Percentiles rank a stretch among this genome's conserved stretches.
phyloP scores from a whole-genome alignment of 2,888 invertebrate species.

The Caenorhabditis doughertyi region DNA sequence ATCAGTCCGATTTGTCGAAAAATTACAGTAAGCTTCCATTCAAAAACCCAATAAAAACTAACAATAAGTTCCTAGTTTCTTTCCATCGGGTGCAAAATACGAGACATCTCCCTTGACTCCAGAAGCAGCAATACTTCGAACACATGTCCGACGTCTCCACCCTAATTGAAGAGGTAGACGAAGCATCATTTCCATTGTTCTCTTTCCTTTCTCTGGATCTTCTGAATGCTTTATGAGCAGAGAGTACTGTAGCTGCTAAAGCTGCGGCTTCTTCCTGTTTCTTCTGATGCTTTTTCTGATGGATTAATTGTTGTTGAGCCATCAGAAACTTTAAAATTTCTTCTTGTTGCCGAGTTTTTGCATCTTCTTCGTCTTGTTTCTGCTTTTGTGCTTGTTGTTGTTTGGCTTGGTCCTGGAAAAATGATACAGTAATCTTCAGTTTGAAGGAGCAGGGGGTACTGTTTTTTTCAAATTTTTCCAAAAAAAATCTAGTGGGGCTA shows the following conservation, averaged over 20 bases:
- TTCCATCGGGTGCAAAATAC: constrained; percentile 89
- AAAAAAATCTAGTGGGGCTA: no score
- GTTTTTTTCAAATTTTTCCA: no score
- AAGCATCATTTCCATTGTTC: constrained; percentile 20
- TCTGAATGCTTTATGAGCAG: constrained; percentile 18
- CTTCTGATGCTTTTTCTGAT: constrained; percentile 41
- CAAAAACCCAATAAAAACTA: constrained; percentile 85
- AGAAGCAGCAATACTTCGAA: constrained; percentile 83
- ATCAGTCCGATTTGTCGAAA: no score
- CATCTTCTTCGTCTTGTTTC: constrained; percentile 29
- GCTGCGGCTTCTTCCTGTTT: constrained; percentile 37
- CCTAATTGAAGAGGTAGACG: constrained; percentile 62
- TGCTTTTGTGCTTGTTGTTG: constrained; percentile 17
- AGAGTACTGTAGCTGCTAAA: constrained; percentile 9
- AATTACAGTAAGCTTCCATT: no score
- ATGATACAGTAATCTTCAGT: no score
- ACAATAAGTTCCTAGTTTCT: constrained; percentile 86
- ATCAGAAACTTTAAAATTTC: constrained; percentile 28
- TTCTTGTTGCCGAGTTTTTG: constrained; percentile 31
- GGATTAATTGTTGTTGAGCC: constrained; percentile 31
- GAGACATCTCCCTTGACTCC: constrained; percentile 95
- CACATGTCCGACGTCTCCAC: constrained; percentile 79
- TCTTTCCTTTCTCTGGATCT: constrained; percentile 1
- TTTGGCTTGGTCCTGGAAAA: constrained; percentile 28
- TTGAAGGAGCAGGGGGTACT: no score